Conservation (phyloP, 2,888 invertebrate genomes). For the Euphydryas editha region DNA sequence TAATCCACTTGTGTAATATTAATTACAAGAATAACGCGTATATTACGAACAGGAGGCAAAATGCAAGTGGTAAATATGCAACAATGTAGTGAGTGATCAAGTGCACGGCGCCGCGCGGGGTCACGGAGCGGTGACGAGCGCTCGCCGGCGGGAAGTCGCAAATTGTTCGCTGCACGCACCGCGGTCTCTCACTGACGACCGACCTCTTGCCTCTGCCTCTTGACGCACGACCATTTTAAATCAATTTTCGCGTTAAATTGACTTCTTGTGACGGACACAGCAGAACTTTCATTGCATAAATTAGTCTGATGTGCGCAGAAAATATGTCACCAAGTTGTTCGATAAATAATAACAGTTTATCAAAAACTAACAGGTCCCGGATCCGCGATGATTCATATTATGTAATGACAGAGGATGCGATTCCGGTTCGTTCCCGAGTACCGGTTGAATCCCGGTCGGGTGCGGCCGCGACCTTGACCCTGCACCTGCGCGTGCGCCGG, state of each 20-base stretch:
- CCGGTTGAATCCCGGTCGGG: slow-evolving; percentile 42
- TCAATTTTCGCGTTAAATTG: neutral
- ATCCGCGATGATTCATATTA: neutral
- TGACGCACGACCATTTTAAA: neutral
- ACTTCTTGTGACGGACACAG: neutral
- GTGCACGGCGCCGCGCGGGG: neutral
- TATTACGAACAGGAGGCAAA: too few species aligned
- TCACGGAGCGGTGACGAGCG: slow-evolving; percentile 19
- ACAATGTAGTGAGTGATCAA: too few species aligned
- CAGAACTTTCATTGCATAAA: neutral
- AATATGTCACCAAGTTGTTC: neutral
- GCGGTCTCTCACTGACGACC: slow-evolving; percentile 20
- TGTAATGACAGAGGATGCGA: neutral
- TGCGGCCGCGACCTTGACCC: slow-evolving; percentile 44
- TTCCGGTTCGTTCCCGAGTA: slow-evolving; percentile 18
- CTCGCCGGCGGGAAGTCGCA: slow-evolving; percentile 28
- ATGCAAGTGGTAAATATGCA: neutral
- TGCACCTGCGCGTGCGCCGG: slow-evolving; percentile 41
- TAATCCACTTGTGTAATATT: too few species aligned
- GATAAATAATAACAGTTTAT: neutral
- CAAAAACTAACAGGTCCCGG: neutral
- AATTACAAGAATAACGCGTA: too few species aligned
- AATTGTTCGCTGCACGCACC: slow-evolving; percentile 35
- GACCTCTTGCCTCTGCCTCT: slow-evolving; percentile 24
- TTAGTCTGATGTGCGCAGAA: neutral